A percentile compares a stretch with the other conserved stretches of the same genome.
These are phyloP conservation scores for Chymomyza caudatula DNA, from an alignment of 2,888 invertebrate species.

Conservation along the genomic window DNA sequence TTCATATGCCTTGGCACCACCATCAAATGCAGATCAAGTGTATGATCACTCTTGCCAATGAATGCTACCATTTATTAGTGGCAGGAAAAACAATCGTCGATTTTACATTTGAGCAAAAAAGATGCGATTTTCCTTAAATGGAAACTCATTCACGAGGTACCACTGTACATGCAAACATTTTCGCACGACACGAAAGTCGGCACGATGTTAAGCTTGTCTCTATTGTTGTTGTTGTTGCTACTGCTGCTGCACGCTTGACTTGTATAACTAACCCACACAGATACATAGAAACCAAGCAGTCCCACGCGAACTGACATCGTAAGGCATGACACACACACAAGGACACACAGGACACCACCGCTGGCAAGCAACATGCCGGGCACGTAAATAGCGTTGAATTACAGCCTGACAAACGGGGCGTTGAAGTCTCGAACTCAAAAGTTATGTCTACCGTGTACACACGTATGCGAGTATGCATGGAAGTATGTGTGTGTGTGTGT, in stretches of 20 bases:
- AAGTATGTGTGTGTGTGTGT: neutral
- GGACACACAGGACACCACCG: conserved; percentile 9
- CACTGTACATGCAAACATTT: neutral
- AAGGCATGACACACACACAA: conserved; percentile 6
- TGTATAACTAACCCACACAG: conserved; percentile 25
- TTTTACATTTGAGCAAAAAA: too few species aligned
- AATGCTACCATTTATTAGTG: too few species aligned
- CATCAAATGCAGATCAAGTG: too few species aligned
- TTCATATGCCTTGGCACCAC: too few species aligned
- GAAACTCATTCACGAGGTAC: neutral
- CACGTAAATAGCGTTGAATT: conserved; percentile 70
- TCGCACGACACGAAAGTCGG: neutral
- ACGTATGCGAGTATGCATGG: conserved; percentile 1
- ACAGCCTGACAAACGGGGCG: conserved; percentile 69
- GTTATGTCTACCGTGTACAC: conserved; percentile 49
- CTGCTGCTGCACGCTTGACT: conserved; percentile 56
- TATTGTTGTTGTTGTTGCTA: conserved; percentile 7
- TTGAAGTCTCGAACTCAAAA: conserved; percentile 69
- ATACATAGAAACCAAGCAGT: conserved; percentile 6
- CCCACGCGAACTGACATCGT: conserved; percentile 8
- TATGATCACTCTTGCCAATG: too few species aligned
- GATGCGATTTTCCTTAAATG: too few species aligned
- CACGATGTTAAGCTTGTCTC: conserved; percentile 42
- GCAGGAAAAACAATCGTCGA: too few species aligned
- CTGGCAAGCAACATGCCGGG: conserved; percentile 30